These are phyloP conservation scores for Coremacera marginata DNA, from an alignment of 2,888 invertebrate species.

Conservation along the genomic window DNA sequence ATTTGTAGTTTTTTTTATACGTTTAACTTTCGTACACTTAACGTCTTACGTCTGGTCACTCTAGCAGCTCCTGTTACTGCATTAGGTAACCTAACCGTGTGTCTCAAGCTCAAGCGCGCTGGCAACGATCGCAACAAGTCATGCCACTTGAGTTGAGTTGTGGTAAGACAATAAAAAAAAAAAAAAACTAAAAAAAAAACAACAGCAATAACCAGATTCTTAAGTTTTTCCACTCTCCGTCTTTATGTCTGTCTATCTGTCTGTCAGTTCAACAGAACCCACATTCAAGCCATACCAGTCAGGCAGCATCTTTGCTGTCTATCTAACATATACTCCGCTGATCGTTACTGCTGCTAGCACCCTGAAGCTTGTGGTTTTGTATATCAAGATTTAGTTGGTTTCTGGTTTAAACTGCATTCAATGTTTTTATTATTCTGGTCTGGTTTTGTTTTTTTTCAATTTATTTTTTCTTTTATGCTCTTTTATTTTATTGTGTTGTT, in stretches of 20 bases:
- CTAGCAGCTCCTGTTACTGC: no score
- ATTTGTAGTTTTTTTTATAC: neutral
- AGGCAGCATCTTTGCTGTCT: neutral
- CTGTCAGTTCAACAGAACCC: neutral
- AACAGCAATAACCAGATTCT: neutral
- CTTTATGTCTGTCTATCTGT: neutral
- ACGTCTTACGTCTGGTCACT: no score
- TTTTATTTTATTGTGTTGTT: neutral
- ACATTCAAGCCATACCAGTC: neutral
- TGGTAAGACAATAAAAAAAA: no score
- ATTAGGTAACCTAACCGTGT: neutral
- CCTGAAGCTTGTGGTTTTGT: neutral
- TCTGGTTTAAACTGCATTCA: neutral
- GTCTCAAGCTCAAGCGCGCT: neutral
- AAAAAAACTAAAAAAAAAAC: neutral
- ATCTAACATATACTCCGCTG: neutral
- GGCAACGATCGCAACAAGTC: no score
- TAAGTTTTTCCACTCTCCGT: neutral
- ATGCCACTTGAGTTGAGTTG: no score
- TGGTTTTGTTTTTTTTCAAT: neutral
- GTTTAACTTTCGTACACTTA: neutral
- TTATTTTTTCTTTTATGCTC: neutral
- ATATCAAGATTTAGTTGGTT: neutral
- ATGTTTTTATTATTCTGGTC: neutral
- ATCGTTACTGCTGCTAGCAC: neutral